phyloP scores from a whole-genome alignment of 37 sponge, comb jelly and placozoan species.

The Oscarella lobularis region DNA sequence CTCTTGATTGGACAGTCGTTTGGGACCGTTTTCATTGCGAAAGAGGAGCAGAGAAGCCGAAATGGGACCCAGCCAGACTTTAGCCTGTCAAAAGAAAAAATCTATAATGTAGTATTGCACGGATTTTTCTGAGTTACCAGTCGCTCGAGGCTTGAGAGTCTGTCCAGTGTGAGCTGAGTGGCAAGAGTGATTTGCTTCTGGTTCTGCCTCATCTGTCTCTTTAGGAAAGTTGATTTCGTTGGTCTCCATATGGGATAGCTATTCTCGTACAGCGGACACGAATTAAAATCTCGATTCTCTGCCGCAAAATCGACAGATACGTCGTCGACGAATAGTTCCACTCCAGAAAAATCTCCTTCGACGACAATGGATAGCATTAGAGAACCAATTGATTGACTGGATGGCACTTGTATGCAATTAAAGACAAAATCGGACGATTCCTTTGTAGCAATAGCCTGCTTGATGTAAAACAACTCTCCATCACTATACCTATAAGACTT shows the following conservation, averaged over 20 bases:
- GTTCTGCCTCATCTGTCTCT: neutral
- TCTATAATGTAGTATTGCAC: neutral
- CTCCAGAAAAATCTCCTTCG: neutral
- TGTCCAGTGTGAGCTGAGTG: conserved; percentile 13
- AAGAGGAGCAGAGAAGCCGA: neutral
- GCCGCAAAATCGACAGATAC: neutral
- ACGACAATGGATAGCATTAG: neutral
- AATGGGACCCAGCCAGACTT: neutral
- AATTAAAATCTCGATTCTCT: neutral
- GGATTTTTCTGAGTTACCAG: neutral
- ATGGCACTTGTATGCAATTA: neutral
- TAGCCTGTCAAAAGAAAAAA: neutral
- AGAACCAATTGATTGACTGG: neutral
- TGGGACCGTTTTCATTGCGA: neutral
- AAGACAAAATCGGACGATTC: neutral
- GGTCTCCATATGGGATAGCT: neutral
- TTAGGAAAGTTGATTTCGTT: neutral
- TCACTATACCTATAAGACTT: neutral
- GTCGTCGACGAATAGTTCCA: neutral
- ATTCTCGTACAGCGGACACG: neutral
- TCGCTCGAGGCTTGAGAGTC: conserved; percentile 7
- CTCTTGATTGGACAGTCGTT: neutral
- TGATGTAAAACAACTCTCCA: neutral
- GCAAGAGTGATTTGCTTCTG: conserved; percentile 12
- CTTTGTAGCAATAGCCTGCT: neutral